Evolutionary conservation across 1,140 invertebrate genomes (phyloP).

Genomic region (Amphibalanus amphitrite): DNA sequence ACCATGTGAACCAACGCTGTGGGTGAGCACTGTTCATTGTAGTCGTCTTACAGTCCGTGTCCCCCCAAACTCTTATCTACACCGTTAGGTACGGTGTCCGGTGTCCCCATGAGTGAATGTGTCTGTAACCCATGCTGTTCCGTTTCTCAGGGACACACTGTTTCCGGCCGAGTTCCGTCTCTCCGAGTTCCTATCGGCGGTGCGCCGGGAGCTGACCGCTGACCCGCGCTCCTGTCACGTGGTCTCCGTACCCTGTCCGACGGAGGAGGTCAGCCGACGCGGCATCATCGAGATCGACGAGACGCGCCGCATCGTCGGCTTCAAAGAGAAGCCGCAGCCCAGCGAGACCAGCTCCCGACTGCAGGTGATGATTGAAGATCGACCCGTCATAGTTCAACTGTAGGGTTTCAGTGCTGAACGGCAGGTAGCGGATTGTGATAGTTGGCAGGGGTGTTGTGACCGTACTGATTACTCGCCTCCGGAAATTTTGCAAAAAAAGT

Average conservation of each 20-base stretch:
- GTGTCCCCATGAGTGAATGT: too few relatives aligned
- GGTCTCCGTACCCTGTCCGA: neutral
- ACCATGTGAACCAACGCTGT: too few relatives aligned
- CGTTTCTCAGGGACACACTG: neutral
- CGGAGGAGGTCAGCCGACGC: neutral
- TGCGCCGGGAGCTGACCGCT: neutral
- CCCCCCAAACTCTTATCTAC: too few relatives aligned
- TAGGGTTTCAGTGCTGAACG: too few relatives aligned
- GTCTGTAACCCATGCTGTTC: neutral
- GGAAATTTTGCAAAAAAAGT: too few relatives aligned
- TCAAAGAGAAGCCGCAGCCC: neutral
- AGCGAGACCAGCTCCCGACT: neutral
- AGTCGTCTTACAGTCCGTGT: too few relatives aligned
- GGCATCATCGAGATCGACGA: neutral
- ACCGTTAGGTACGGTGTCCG: too few relatives aligned
- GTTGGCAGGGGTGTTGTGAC: too few relatives aligned
- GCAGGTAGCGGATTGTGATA: too few relatives aligned
- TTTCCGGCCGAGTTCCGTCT: neutral
- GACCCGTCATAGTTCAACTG: too few relatives aligned
- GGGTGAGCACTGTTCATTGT: too few relatives aligned
- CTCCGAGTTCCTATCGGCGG: neutral
- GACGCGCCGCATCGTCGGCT: neutral
- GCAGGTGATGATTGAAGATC: neutral
- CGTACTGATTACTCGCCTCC: too few relatives aligned
- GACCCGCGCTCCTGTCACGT: neutral